Conservation (phyloP, 1,140 invertebrate species). For the Euborellia annulipes region DNA sequence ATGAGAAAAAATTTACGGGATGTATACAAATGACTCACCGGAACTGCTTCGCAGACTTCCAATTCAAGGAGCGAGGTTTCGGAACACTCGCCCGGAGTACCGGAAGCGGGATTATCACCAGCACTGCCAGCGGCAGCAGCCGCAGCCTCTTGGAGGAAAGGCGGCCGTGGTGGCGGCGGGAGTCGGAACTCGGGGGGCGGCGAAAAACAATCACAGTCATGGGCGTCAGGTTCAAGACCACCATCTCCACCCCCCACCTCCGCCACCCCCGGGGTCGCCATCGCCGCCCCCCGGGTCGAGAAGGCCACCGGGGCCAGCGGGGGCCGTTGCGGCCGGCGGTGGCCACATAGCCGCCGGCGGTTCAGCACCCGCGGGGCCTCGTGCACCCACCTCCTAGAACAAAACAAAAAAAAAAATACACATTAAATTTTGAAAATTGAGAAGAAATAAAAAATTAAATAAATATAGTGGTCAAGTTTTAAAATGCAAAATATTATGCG, state of each 20-base stretch:
- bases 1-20: no score
- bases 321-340: background rate
- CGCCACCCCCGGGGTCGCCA: slow-evolving; percentile 6
- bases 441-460: no score
- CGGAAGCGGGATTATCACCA: no score
- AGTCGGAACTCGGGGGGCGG: slow-evolving; percentile 28
- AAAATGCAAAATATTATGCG: no score
- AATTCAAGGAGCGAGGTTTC: slow-evolving; percentile 15
- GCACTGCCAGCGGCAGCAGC: background rate
- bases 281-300: background rate
- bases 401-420: background rate
- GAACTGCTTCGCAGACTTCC: slow-evolving; percentile 18
- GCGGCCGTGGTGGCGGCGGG: slow-evolving; percentile 29
- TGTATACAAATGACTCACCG: slow-evolving; percentile 16
- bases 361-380: slow-evolving; percentile 1
- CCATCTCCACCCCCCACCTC: slow-evolving; percentile 15
- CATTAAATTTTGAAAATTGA: no score
- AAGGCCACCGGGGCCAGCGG: slow-evolving; percentile 1
- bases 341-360: background rate
- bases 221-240: slow-evolving; percentile 20
- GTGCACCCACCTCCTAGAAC: slow-evolving; percentile 1
- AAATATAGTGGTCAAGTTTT: no score
- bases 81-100: slow-evolving; percentile 10
- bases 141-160: slow-evolving; percentile 17
- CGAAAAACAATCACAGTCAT: slow-evolving; percentile 20